phyloP scores from a whole-genome alignment of 2,888 invertebrate species.

The Andrena haemorrhoa region DNA sequence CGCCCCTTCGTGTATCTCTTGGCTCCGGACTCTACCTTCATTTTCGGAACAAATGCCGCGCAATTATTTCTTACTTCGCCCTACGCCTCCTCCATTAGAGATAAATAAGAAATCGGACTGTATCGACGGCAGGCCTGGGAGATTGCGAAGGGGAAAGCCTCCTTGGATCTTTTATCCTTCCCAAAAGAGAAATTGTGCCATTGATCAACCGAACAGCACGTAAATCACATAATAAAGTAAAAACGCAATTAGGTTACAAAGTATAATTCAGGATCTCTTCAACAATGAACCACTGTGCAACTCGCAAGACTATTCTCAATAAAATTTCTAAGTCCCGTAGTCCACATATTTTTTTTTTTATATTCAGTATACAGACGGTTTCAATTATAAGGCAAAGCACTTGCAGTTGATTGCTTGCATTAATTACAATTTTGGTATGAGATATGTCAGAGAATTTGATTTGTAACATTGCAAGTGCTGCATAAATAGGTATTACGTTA shows the following conservation, averaged over 20 bases:
- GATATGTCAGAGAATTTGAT: background rate
- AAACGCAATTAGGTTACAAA: background rate
- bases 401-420: too few relatives aligned
- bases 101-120: slow-evolving; percentile 38
- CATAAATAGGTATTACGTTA: slow-evolving; percentile 5
- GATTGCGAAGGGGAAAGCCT: background rate
- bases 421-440: background rate
- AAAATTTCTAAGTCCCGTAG: too few relatives aligned
- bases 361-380: too few relatives aligned
- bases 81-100: slow-evolving; percentile 30
- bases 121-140: background rate
- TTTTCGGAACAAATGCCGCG: slow-evolving; percentile 50
- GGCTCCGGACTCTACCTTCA: slow-evolving; percentile 27
- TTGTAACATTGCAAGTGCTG: background rate
- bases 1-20: slow-evolving; percentile 20
- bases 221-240: background rate
- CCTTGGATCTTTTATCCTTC: background rate
- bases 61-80: slow-evolving; percentile 44
- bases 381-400: too few relatives aligned
- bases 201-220: background rate
- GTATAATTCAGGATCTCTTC: background rate
- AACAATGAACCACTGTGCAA: too few relatives aligned
- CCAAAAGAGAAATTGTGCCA: background rate
- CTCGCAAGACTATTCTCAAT: too few relatives aligned
- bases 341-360: too few relatives aligned